These are phyloP conservation scores for Sarcophaga variegata DNA, from an alignment of 2,888 invertebrate species.

Conservation along the genomic window DNA sequence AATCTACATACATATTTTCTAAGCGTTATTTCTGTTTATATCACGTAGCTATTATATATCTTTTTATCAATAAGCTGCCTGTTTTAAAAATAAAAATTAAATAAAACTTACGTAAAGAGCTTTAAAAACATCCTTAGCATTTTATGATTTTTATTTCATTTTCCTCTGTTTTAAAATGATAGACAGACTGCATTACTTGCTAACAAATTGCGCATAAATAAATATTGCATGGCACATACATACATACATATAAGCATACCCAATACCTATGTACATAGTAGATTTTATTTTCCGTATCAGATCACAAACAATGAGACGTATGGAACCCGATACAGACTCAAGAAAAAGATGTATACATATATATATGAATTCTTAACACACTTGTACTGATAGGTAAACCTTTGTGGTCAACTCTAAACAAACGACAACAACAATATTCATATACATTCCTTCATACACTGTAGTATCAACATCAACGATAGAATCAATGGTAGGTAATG, in stretches of 20 bases:
- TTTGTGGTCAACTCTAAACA: conserved; percentile 59
- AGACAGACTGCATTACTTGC: conserved; percentile 10
- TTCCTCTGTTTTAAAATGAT: conserved; percentile 32
- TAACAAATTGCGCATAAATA: conserved; percentile 62
- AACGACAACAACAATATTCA: conserved; percentile 39
- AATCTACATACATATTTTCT: not conserved
- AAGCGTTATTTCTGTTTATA: not conserved
- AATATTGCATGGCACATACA: conserved; percentile 52
- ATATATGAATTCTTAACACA: conserved; percentile 13
- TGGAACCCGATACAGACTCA: not conserved
- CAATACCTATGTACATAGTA: not conserved
- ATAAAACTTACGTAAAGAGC: not conserved
- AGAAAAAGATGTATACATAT: not conserved
- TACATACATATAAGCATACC: not conserved
- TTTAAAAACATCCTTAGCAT: conserved; percentile 25
- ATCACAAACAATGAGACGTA: not conserved
- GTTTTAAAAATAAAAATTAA: conserved; percentile 5
- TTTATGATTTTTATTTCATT: conserved; percentile 4
- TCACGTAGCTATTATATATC: not conserved
- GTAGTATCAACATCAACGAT: conserved; percentile 23
- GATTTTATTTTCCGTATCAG: not conserved
- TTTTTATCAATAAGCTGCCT: not conserved
- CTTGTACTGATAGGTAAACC: conserved; percentile 24
- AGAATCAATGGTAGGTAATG: conserved; percentile 54
- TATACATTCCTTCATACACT: not conserved